Base-by-base conservation (phyloP, 2,888 invertebrate species). In the Pachydiplax longipennis region DNA sequence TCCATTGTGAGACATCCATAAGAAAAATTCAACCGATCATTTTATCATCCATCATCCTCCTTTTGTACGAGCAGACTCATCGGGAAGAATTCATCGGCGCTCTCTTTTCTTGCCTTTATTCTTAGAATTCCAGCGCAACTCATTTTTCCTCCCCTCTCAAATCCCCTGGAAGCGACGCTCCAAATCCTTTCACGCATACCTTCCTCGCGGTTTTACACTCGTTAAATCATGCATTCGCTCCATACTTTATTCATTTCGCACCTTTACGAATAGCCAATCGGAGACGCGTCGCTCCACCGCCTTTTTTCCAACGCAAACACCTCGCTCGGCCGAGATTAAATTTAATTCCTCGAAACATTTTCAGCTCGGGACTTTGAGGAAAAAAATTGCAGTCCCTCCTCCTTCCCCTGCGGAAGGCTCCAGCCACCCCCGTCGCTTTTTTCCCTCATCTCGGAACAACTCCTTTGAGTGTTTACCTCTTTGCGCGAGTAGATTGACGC, bases 401-500 rank as follows among this genome's bases (percentile, higher is more conserved):
- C 22, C n/a, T n/a, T n/a, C 83, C 18, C 58, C 31, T 53, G 18
- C 18, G 73, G 31, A 73, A 31, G n/a, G 4, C 65, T 18, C 25
- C 82, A 44, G 35, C 35, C 6, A n/a, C n/a, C 81, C 81, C 44
- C 37, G 15, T 48, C 2, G 18, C 53, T 15, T 53, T 53, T 53
- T 53, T 53, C 3, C 53, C 53, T 53, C 44, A 44, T 44, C 44
- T 44, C 18, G 12, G 40, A 40, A 53, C 83, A 83, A 58, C 83
- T 83, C 83, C 83, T 83, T 83, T 83, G 83, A 53, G 58, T 58
- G 35, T 83, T 83, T 83, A 83, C 83, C 83, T 48, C 83, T 40
- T 58, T 83, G 31, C 83, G 48, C 83, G 83, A 83, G 53, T 83
- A 83, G 83, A 83, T 83, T 83, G 83, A 83, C 83, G 83, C 83